A percentile compares a stretch with the other conserved stretches of the same genome.
These are phyloP conservation scores for Spizella passerina DNA, from an alignment of 2,797 vertebrate genomes.

Conservation along the genomic window DNA sequence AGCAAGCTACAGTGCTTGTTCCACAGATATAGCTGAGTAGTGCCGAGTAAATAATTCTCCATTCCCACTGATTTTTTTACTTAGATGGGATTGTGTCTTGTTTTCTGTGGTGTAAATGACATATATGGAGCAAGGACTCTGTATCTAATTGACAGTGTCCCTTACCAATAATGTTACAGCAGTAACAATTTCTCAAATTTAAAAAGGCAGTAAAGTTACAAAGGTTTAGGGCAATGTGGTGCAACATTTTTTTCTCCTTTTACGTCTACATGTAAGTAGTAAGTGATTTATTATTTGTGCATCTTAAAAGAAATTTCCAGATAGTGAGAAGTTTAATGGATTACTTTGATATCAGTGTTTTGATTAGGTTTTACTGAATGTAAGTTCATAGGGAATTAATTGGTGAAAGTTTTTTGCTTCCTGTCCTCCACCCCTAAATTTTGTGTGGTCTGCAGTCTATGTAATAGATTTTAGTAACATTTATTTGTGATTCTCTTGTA, in stretches of 20 bases:
- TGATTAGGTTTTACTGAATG: not conserved
- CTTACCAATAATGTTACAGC: not conserved
- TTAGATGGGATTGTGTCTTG: not conserved
- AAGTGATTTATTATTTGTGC: not conserved
- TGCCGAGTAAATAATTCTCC: accelerated
- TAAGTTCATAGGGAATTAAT: not conserved
- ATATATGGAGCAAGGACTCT: not conserved
- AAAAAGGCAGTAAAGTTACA: not conserved
- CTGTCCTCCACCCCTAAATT: not conserved
- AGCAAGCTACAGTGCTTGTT: not conserved
- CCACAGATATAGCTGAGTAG: not conserved
- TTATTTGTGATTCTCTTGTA: not conserved
- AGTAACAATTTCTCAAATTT: not conserved
- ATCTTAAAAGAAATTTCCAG: not conserved
- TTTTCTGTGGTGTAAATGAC: not conserved
- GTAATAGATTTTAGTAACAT: not conserved
- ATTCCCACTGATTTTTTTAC: not conserved
- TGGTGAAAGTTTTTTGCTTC: not conserved
- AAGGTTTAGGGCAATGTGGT: not conserved
- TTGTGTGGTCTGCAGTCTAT: not conserved
- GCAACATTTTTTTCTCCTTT: not conserved
- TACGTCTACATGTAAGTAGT: accelerated
- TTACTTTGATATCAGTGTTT: not conserved
- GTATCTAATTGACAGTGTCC: not conserved
- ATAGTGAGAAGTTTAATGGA: not conserved